Evolutionary conservation across 92 coral and sea anemone species (phyloP).

Genomic region (Palythoa caribaeorum): DNA sequence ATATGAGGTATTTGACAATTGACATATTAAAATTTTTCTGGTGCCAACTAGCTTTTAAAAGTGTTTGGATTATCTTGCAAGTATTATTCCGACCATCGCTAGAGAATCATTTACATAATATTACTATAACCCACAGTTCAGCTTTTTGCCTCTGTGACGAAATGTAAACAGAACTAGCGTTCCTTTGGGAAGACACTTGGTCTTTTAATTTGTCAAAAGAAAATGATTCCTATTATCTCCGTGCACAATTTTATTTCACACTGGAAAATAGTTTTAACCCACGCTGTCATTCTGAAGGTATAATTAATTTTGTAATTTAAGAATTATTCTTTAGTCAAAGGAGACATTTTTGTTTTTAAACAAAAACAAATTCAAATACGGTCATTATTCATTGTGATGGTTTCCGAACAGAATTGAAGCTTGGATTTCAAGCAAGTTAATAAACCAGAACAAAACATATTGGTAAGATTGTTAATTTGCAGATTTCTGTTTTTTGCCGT

Average conservation of each 20-base stretch:
- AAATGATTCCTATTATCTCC: conserved; percentile 12
- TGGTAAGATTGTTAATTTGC: conserved; percentile 32
- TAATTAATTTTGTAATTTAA: background rate
- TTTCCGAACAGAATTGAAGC: conserved; percentile 51
- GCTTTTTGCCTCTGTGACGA: conserved; percentile 46
- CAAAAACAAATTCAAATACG: conserved; percentile 77
- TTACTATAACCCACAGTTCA: background rate
- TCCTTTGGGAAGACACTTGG: conserved; percentile 32
- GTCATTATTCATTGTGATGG: conserved; percentile 78
- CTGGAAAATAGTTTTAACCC: background rate
- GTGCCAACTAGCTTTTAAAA: conserved; percentile 6
- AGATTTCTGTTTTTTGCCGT: background rate
- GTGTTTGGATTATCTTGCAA: conserved; percentile 29
- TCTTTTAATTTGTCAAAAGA: conserved; percentile 36
- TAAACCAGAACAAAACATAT: conserved; percentile 35
- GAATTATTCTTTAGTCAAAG: conserved; percentile 1
- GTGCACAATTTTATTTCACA: conserved; percentile 6
- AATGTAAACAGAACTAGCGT: conserved; percentile 79
- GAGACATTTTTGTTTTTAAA: conserved; percentile 61
- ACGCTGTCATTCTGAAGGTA: background rate
- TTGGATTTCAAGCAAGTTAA: conserved; percentile 48
- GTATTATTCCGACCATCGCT: conserved; percentile 3
- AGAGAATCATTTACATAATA: conserved; percentile 31
- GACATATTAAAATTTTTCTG: conserved; percentile 23
- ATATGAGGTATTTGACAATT: conserved; percentile 30